Base-by-base conservation (phyloP, 92 coral and sea anemone genomes). In the Parazoanthus darwini region DNA sequence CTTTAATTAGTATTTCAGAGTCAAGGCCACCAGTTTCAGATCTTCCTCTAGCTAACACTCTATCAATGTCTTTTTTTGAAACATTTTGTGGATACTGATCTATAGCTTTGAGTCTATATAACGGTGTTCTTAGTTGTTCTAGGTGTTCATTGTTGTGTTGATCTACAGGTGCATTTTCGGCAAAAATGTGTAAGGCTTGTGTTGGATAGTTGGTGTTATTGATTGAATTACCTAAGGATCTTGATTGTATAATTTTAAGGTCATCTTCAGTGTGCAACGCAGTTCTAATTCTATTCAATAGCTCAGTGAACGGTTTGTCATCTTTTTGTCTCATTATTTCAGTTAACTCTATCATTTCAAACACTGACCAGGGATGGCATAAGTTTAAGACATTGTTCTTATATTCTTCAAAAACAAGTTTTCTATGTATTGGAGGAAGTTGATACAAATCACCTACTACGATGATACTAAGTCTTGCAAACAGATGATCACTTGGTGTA, bases 1-100 rank as follows among this genome's bases (percentile, higher is more conserved):
- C 90, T 88, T 93, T 94, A 2, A 93, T 79, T 6, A 43, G 50
- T 7, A 91, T 90, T 79, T 94, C 90, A 79, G 33, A 77, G 83
- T 94, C 93, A 51, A 93, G 94, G 74, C 95, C 95, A 85, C 93
- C 91, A 65, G 95, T 94, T 67, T 91, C 94, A 90, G 89, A 87
- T 10, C 81, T 63, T 48, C 81, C 72, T 88, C 87, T 92, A 44
- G 56, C 67, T 70, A 92, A 84, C 44, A 87, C 88, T 90, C 6
- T n/a, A n/a, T 89, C 85, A 76, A 92, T 89, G 50, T 86, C 91
- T 87, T 90, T 87, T 76, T 78, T 71, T 16, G 88, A 25, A 42
- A 92, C 88, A 82, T 92, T 74, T 71, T 59, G 80, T 54, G 94
- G 92, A 46, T 90, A 92, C 25, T 90, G 92, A 84, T 92, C 92